These are phyloP conservation scores for Alviniconcha strummeri DNA, from an alignment of 2,888 invertebrate genomes.

Conservation along the genomic window DNA sequence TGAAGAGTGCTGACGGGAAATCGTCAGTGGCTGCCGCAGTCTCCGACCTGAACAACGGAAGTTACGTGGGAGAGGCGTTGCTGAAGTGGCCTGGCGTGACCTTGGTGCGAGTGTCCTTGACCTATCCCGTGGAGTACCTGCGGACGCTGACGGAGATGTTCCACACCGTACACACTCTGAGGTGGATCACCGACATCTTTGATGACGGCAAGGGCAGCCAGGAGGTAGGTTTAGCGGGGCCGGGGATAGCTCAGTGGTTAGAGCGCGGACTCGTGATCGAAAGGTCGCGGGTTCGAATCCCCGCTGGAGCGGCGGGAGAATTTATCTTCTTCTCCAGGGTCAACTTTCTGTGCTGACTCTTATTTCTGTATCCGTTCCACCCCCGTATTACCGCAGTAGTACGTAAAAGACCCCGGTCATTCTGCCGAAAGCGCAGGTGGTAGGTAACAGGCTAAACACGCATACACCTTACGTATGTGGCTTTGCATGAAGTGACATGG, in stretches of 20 bases:
- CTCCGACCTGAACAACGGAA: conserved; percentile 3
- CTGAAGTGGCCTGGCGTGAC: conserved; percentile 13
- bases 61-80: conserved; percentile 2
- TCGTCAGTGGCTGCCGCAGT: conserved; percentile 11
- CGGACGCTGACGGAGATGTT: not conserved
- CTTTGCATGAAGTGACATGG: too few species aligned
- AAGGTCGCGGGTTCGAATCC: too few species aligned
- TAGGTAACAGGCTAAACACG: not conserved
- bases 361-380: too few species aligned
- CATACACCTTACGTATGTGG: not conserved
- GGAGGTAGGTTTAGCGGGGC: not conserved
- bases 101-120: conserved; percentile 16
- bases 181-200: not conserved
- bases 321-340: too few species aligned
- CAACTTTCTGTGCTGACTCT: too few species aligned
- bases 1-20: not conserved
- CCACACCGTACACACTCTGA: not conserved
- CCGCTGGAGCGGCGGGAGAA: too few species aligned
- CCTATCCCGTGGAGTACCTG: conserved; percentile 16
- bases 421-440: too few species aligned
- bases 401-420: too few species aligned
- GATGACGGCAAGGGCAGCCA: not conserved
- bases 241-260: too few species aligned
- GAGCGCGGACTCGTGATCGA: too few species aligned
- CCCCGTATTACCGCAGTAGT: too few species aligned